phyloP scores from a whole-genome alignment of 2,888 invertebrate species.

The Drosophila suboccidentalis region DNA sequence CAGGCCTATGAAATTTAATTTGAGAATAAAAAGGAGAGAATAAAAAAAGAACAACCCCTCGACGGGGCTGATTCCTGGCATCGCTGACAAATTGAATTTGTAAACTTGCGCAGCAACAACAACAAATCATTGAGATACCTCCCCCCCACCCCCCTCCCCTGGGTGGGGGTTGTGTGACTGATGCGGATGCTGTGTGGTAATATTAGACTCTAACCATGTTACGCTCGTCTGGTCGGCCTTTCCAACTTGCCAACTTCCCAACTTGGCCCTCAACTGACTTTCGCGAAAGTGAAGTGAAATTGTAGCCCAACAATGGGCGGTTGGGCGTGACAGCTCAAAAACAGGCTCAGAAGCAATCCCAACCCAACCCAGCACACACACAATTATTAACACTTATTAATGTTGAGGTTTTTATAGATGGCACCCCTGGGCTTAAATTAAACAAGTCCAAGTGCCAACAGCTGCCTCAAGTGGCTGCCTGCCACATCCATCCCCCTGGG shows the following conservation, averaged over 20 bases:
- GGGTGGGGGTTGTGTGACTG: slow-evolving; percentile 2
- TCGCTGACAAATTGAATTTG: slow-evolving; percentile 80
- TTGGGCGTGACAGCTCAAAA: slow-evolving; percentile 48
- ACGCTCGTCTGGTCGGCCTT: slow-evolving; percentile 74
- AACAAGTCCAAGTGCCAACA: slow-evolving; percentile 57
- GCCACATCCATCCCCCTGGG: slow-evolving; percentile 12
- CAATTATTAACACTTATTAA: slow-evolving; percentile 83
- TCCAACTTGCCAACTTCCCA: slow-evolving; percentile 67
- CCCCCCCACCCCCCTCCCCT: slow-evolving; percentile 12
- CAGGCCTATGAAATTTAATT: slow-evolving; percentile 73
- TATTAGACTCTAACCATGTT: slow-evolving; percentile 63
- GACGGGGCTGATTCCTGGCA: slow-evolving; percentile 40
- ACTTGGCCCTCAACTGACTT: slow-evolving; percentile 47
- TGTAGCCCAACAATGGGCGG: slow-evolving; percentile 42
- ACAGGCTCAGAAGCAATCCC: slow-evolving; percentile 30
- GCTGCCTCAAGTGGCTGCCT: slow-evolving; percentile 22
- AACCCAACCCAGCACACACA: slow-evolving; percentile 27
- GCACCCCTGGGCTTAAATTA: slow-evolving; percentile 78
- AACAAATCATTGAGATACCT: slow-evolving; percentile 74
- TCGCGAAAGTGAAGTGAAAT: slow-evolving; percentile 77
- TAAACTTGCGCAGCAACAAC: slow-evolving; percentile 68
- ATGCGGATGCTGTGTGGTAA: slow-evolving; percentile 58
- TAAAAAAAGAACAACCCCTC: slow-evolving; percentile 35
- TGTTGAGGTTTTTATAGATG: slow-evolving; percentile 80
- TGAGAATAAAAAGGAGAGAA: slow-evolving; percentile 19